phyloP scores from a whole-genome alignment of 2,113 vertebrate species.

The Reinhardtius hippoglossoides region DNA sequence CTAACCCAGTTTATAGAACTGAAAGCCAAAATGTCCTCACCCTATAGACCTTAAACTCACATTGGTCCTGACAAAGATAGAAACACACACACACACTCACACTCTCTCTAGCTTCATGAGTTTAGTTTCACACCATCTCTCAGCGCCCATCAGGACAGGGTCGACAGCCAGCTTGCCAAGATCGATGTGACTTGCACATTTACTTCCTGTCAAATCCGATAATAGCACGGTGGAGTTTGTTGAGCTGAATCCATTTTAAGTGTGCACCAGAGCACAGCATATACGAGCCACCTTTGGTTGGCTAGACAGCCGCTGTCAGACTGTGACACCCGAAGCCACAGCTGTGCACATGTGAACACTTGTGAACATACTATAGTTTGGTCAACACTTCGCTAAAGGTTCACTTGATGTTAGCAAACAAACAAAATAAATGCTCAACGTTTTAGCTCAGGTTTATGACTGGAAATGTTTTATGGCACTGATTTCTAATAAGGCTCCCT shows the following conservation, averaged over 20 bases:
- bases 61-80: neutral
- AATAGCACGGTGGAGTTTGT: conserved; percentile 19
- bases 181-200: conserved; percentile 45
- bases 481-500: neutral
- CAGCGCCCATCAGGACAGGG: conserved; percentile 13
- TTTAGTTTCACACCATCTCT: conserved; percentile 32
- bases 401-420: conserved; percentile 1
- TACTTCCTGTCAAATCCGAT: conserved; percentile 50
- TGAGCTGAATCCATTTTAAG: conserved; percentile 38
- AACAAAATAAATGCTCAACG: neutral
- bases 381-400: conserved; percentile 9
- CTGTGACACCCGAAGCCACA: conserved; percentile 11
- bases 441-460: conserved; percentile 36
- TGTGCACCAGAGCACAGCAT: conserved; percentile 9
- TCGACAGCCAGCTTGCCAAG: neutral
- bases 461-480: neutral
- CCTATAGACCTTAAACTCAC: neutral
- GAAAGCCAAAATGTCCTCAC: neutral
- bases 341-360: conserved; percentile 8
- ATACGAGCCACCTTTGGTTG: conserved; percentile 23
- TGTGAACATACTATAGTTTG: conserved; percentile 5
- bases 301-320: conserved; percentile 23
- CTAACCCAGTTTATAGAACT: neutral
- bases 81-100: neutral
- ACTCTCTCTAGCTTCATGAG: neutral